These are phyloP conservation scores for Polydesmus complanatus DNA, from an alignment of 2,888 invertebrate species.

Conservation along the genomic window DNA sequence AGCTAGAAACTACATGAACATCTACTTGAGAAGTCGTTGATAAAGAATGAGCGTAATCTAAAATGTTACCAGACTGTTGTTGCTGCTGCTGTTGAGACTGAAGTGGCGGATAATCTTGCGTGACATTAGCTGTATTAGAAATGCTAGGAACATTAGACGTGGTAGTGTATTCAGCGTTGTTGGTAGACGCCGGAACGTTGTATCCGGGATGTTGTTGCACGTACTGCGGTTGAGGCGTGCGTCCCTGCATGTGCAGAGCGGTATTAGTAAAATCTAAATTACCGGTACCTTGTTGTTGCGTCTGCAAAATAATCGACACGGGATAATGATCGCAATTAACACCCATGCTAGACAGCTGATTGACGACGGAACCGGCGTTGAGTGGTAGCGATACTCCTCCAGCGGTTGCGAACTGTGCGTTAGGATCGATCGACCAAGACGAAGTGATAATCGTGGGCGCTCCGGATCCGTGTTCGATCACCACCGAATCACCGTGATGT, in stretches of 20 bases:
- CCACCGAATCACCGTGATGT: constrained; percentile 24
- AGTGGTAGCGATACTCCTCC: background rate
- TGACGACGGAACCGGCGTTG: background rate
- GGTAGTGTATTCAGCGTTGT: background rate
- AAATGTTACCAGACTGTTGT: background rate
- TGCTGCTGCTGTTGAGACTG: constrained; percentile 1
- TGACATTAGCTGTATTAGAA: background rate
- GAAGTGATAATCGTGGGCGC: constrained; percentile 6
- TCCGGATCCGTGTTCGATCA: background rate
- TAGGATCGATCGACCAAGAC: constrained; percentile 8
- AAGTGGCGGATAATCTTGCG: background rate
- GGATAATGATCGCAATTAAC: constrained; percentile 2
- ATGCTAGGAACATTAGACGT: constrained; percentile 1
- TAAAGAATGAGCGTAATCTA: background rate
- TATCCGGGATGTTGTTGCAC: constrained; percentile 10
- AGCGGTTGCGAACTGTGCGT: background rate
- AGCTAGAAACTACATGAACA: no score
- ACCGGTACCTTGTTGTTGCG: constrained; percentile 12
- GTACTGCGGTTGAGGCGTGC: constrained; percentile 31
- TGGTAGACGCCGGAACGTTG: background rate
- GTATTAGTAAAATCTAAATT: constrained; percentile 16
- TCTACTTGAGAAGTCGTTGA: background rate
- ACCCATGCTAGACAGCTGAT: background rate
- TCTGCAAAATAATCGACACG: constrained; percentile 15
- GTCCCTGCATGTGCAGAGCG: constrained; percentile 28